Base-by-base conservation (phyloP, 92 coral and sea anemone species). In the Palythoa caribaeorum region DNA sequence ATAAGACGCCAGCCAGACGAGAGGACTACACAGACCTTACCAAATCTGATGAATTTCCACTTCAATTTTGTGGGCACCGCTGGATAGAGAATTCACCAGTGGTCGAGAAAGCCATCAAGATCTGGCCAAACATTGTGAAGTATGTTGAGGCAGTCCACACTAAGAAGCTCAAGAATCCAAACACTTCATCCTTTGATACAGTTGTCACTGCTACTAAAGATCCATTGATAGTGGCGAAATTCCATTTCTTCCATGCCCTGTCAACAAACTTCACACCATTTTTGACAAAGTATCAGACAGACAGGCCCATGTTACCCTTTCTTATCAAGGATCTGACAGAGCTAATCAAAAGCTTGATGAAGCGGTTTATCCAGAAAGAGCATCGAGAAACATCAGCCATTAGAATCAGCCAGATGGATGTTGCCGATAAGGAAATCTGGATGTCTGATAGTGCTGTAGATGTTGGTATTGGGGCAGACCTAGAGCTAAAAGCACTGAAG, bases 71-170 rank as follows among this genome's bases (percentile, higher is more conserved):
- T 47, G 63, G 83, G 21, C 83, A 86, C 50, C 84, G 84, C 28
- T 87, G 84, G 90, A 54, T 87, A 40, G 90, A 87, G 63, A 87
- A 87, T 77, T 55, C 17, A 6, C 85, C 90, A 44, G 90, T 87
- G 9, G 84, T 73, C 2, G 66, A 77, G 54, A 38, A 70, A 35
- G 90, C 85, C 20, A 71, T 87, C 76, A 80, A 77, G 72, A 77
- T 87, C 47, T 57, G 68, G 81, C 83, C 88, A 38, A 53, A 72
- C 69, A n/a, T 85, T 62, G 28, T 54, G 66, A 52, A 84, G 15
- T 80, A 80, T 57, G 75, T 83, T 12, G 77, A 73, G 52, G 77
- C 77, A 73, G 77, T 73, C 52, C 16, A 47, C 51, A 73, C 19
- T 19, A 73, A 73, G 51, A 21, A 73, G 20, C 77, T 73, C 19